Evolutionary conservation across 2,113 vertebrate genomes (phyloP), one percentile per base, ranked within the genome.

Genomic region (Pygoscelis adeliae): DNA sequence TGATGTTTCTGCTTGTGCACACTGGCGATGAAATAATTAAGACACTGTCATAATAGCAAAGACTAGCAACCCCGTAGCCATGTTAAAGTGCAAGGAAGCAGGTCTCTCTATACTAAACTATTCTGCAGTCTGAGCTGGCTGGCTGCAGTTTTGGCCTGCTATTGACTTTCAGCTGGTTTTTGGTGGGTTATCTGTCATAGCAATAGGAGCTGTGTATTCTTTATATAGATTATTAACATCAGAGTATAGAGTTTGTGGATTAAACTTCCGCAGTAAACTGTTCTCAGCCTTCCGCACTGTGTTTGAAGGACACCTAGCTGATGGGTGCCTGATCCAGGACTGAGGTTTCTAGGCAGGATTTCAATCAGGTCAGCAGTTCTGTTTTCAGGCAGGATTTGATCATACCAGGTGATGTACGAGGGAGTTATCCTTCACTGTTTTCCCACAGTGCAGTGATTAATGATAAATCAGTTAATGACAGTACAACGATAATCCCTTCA

Each of bases 41-140:
- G 34, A 5, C 5, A 5, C 5, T 38, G 6, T 30, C 1, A 3
- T 47, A 67, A 72, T 11, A 46, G 34, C 23, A 55, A 29, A 23
- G n/a, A 26, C 34, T 29, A 76, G n/a, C 12, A 42, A 25, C 2
- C 9, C 17, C 13, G 9, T 0, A 27, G 46, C 20, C 21, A n/a
- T 0, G 0, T 20, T 40, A 22, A 74, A 74, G 29, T 0, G 2
- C 2, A 8, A 71, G 13, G 19, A 72, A 73, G 15, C 19, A 26
- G 23, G 1, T 56, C 38, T 79, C 0, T 0, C 30, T 26, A 3
- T 14, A 11, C 17, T 50, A 34, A 79, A n/a, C 38, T 76, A 5
- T 13, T 69, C 6, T 65, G 29, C 23, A 20, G 36, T 7, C 27
- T 71, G 56, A 79, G 29, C 7, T 36, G 27, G 4, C n/a, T 82